Base-by-base conservation (phyloP, 2,888 invertebrate species). In the Xiphydria camelus region DNA sequence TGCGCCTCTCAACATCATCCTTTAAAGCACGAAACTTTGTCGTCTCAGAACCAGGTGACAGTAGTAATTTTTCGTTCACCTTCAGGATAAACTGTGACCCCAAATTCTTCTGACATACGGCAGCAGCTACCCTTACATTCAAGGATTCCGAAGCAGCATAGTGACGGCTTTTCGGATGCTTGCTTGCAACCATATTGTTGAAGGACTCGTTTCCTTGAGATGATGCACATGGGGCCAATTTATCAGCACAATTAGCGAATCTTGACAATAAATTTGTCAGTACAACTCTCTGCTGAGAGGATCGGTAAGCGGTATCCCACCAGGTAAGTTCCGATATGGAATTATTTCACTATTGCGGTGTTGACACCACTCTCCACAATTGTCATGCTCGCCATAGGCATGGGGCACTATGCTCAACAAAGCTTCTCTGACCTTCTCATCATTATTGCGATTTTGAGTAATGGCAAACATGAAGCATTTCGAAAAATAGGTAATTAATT, bases 181-280 rank as follows among this genome's bases (percentile, higher is more conserved):
- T 54, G 6, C 48, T 47, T 5, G 39, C 32, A 12, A 54, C 45
- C 4, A 23, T 29, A 41, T 43, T 26, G 17, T 57, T 55, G 5
- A 49, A 52, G 2, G 44, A 45, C 15, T 55, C 52, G 26, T 49
- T 57, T 3, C 38, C 34, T 42, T 55, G 52, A 39, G 47, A 50
- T 10, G 53, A 57, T 14, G 29, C 50, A 21, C 48, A 53, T 1
- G 39, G 45, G 18, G 50, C 25, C 22, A 52, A 49, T 31, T 26
- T 17, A 4, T n/a, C 25, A 12, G 35, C 22, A 25, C 39, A 47
- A 33, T 43, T 45, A 18, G 38, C 25, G 14, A 40, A 52, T 26
- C 26, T 4, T 3, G n/a, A n/a, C 2, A 26, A 3, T 4, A 25
- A 4, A n/a, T 3, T 4, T n/a, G n/a, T 25, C 12, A 25, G 5